Evolutionary conservation across 2,888 invertebrate genomes (phyloP), one percentile per base, ranked within the genome.

Genomic region (Leptinotarsa rubiginosa): DNA sequence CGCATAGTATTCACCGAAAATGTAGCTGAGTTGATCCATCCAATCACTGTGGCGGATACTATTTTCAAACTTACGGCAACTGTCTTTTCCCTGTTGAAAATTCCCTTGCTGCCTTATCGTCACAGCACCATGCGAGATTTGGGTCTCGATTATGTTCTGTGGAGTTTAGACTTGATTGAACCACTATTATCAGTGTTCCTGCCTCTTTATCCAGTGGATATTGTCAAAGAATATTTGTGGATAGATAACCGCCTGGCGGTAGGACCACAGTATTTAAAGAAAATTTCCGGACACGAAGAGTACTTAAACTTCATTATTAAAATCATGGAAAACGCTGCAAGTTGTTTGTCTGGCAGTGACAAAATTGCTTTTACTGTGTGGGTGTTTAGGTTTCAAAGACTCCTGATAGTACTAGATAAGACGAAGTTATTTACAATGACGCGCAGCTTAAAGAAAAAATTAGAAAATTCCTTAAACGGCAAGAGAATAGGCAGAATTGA

Each of bases 1-100:
- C 90, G 93, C 84, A 88, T 93, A 81, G 89, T 93, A 59, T 91
- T 91, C 77, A 89, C 90, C 50, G 91, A 91, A 79, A 92, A 93
- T 83, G 90, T 92, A 13, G 89, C 91, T 1, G 92, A 92, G 81
- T 91, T 93, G 84, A 91, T 95, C 78, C 93, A 92, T 87, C 94
- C 95, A 4, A 88, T 92, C 65, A 89, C 91, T 56, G 89, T 89
- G 66, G 87, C 88, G 10, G 88, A 88, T 71, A 91, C 92, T 75
- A 90, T 89, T 50, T 90, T 93, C 83, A 90, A 90, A 82, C 87
- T 94, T 80, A 90, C 91, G 41, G 88, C 91, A 18, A 89, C 91
- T 56, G 89, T 91, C 80, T 88, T 95, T 77, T 86, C 89, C 10
- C 82, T 89, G 41, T 83, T 91, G 79, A 92, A 93, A 73, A 75